Base-by-base conservation (phyloP, 2,113 vertebrate genomes). In the Trinectes maculatus region DNA sequence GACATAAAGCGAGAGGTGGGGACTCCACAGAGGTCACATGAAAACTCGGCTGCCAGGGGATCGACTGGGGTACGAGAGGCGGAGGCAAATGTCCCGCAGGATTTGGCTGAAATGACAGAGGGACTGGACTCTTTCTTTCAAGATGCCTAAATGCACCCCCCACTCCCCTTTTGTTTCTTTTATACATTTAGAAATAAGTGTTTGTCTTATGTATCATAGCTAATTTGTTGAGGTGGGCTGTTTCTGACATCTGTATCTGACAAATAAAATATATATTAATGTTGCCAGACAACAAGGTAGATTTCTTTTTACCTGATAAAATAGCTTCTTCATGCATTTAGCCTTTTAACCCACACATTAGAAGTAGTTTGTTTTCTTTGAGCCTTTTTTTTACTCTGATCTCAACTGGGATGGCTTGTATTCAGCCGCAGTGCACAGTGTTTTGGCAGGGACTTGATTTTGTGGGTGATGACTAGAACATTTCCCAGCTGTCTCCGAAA, bases 1-100 rank as follows among this genome's bases (percentile, higher is more conserved):
- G 96, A 98, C 52, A 26, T 82, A 18, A 99, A 95, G 88, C 95
- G 94, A 74, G 96, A 98, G 71, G 61, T n/a, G 1, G 96, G 96
- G 74, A 9, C 31, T 7, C 79, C 80, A 61, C 95, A 74, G 79
- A 89, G 48, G 93, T 85, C 70, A 6, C 77, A 75, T 51, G 85
- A 85, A 25, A 87, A 37, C 54, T 8, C 82, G 0, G 22, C 62
- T 3, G 0, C 34, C 52, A 83, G 22, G 73, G 74, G 36, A 28
- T 15, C 78, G 21, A 6, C 22, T 1, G 18, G 67, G 3, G 10
- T 79, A 18, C 62, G 0, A 10, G 82, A 91, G 55, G 88, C 61
- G 13, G 19, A 78, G 25, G 12, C 71, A 56, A 60, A 79, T 71
- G 12, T 84, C 47, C 25, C 84, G 43, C 83, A 91, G 47, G 72